Evolutionary conservation across 1,140 invertebrate genomes (phyloP).

Genomic region (Telenomus remus): DNA sequence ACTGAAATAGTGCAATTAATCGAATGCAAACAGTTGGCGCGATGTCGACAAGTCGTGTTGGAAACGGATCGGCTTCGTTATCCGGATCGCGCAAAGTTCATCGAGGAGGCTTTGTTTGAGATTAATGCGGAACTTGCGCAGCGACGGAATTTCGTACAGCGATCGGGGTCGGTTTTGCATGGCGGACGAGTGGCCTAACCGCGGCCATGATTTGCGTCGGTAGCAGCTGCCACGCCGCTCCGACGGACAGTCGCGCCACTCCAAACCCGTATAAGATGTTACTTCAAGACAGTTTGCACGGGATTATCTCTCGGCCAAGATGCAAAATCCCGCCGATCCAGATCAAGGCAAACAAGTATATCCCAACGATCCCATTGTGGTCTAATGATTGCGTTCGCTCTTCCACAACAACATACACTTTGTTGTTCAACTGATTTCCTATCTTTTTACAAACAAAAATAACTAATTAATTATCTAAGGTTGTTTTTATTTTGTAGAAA

Average conservation of each 20-base stretch:
- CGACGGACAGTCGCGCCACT: slow-evolving; percentile 23
- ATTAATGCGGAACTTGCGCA: slow-evolving; percentile 40
- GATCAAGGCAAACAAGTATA: slow-evolving; percentile 53
- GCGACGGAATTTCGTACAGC: slow-evolving; percentile 41
- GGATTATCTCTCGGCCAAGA: slow-evolving; percentile 49
- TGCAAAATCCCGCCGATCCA: slow-evolving; percentile 48
- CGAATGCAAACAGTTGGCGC: no score
- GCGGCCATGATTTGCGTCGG: slow-evolving; percentile 27
- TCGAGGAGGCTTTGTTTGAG: slow-evolving; percentile 28
- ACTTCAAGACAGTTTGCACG: slow-evolving; percentile 49
- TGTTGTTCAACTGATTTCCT: background rate
- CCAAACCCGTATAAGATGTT: slow-evolving; percentile 40
- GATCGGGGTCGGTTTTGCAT: slow-evolving; percentile 31
- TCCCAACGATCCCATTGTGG: slow-evolving; percentile 34
- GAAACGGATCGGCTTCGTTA: background rate
- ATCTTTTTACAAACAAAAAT: no score
- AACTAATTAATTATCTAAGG: no score
- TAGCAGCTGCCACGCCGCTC: slow-evolving; percentile 28
- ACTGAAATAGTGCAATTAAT: no score
- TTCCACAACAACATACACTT: slow-evolving; percentile 20
- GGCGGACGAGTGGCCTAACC: slow-evolving; percentile 38
- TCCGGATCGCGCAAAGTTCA: slow-evolving; percentile 9
- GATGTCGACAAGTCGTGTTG: no score
- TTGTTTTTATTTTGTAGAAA: no score
- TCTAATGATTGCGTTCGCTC: slow-evolving; percentile 41